phyloP scores from a whole-genome alignment of 2,113 vertebrate species.

The Psittacula cyanocephala region DNA sequence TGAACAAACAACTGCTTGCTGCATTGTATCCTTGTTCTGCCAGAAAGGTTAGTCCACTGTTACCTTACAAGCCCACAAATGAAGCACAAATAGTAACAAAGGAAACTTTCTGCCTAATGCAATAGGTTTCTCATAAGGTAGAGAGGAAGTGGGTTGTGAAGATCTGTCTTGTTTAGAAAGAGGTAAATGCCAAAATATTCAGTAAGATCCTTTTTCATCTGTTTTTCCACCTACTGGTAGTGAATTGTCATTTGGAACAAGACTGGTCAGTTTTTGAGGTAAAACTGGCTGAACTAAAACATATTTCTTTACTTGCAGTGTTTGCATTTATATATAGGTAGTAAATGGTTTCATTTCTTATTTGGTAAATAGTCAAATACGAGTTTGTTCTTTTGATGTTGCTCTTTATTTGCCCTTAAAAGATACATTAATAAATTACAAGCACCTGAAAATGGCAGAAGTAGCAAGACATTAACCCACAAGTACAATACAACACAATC shows the following conservation, averaged over 20 bases:
- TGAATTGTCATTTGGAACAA: background rate
- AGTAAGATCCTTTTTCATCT: background rate
- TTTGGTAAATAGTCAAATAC: constrained; percentile 5
- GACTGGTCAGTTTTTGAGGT: background rate
- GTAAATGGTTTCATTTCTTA: background rate
- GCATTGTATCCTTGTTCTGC: background rate
- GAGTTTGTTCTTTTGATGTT: constrained; percentile 34
- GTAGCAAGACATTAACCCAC: background rate
- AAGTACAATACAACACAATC: background rate
- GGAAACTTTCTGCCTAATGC: background rate
- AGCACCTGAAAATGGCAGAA: constrained; percentile 11
- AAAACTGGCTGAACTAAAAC: background rate
- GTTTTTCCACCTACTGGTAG: background rate
- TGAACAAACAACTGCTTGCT: background rate
- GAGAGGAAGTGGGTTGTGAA: background rate
- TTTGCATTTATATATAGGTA: background rate
- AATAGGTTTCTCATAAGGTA: background rate
- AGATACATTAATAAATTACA: constrained; percentile 57
- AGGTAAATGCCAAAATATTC: background rate
- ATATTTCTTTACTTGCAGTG: background rate
- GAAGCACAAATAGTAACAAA: background rate
- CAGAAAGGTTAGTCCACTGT: background rate
- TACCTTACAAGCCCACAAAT: background rate
- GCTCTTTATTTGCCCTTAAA: constrained; percentile 66
- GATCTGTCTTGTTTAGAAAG: background rate